Conservation (phyloP, 2,797 vertebrate genomes). For the Halcyon smyrnensis region DNA sequence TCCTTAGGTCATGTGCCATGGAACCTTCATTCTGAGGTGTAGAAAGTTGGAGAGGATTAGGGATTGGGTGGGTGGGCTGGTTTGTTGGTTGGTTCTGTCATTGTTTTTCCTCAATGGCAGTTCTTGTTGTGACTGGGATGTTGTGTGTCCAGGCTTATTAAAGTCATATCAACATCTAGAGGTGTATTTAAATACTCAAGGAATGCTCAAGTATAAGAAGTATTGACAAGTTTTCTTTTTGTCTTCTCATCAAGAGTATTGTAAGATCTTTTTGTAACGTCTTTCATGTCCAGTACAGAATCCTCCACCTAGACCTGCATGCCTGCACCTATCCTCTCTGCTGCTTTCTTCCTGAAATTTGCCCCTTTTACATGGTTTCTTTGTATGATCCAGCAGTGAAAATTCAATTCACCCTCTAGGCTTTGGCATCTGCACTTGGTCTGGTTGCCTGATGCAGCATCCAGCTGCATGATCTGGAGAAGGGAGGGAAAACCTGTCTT, state of each 20-base stretch:
- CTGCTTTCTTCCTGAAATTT: not conserved
- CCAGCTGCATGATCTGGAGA: not conserved
- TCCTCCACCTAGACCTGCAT: not conserved
- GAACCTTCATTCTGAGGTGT: not conserved
- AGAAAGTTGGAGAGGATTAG: not conserved
- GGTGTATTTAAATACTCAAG: not conserved
- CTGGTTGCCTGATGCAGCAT: not conserved
- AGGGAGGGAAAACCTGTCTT: not conserved
- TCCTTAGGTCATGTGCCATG: not conserved
- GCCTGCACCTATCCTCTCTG: not conserved
- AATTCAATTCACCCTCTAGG: not conserved
- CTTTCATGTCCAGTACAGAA: not conserved
- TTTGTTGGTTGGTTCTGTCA: not conserved
- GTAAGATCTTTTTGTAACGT: not conserved
- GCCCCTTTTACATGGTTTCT: not conserved
- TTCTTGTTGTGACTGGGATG: not conserved
- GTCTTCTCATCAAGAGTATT: not conserved
- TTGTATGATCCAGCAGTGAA: not conserved
- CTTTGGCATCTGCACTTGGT: not conserved
- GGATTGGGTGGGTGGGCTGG: not conserved
- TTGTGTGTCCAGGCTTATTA: not conserved
- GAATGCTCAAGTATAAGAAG: not conserved
- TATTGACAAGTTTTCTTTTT: not conserved
- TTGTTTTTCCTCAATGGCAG: not conserved
- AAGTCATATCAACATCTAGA: not conserved